Base-by-base conservation (phyloP, 2,797 vertebrate species). In the Gastrophryne carolinensis region DNA sequence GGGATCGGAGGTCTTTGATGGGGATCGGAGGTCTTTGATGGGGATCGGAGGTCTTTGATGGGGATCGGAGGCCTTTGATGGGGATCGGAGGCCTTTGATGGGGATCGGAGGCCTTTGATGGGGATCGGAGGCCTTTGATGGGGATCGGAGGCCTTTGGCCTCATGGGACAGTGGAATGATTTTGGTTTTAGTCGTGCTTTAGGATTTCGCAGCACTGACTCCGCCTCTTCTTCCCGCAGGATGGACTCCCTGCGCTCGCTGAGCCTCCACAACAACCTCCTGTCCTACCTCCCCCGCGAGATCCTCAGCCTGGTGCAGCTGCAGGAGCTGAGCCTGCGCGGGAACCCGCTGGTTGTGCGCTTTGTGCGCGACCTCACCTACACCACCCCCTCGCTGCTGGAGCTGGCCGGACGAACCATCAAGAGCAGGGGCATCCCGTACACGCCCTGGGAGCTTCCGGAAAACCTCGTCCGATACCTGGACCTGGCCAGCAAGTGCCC, bases 351-450 rank as follows among this genome's bases (percentile, higher is more conserved):
- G 86, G 97, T 99, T n/a, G 97, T 98, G 82, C 94, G 97, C 23
- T 99, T 99, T 61, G 93, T 99, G 79, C 95, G 96, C 73, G 97
- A 99, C 86, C 93, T 98, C 90, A 96, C 91, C 13, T 99, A 97
- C 44, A 92, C 95, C 58, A 95, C 97, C 2, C 98, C 98, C 0
- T 95, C 94, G 3, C 91, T 99, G 10, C 92, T 97, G 73, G 97
- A 99, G 78, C 86, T 99, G 85, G 92, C 97, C 0, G 97, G 93
- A 0, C 94, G 98, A 19, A 93, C 95, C 0, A 64, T 98, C 34
- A 98, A 98, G 88, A 95, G 93, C 8, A 87, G 93, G 76, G 96
- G 94, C 30, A 82, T 99, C 41, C 88, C 88, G 2, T 98, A 98
- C 12, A 80, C 83, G 1, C 89, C 92, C 30, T 81, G 79, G 0